Base-by-base conservation (phyloP, 2,888 invertebrate genomes). In the Pyrrhosoma nymphula region DNA sequence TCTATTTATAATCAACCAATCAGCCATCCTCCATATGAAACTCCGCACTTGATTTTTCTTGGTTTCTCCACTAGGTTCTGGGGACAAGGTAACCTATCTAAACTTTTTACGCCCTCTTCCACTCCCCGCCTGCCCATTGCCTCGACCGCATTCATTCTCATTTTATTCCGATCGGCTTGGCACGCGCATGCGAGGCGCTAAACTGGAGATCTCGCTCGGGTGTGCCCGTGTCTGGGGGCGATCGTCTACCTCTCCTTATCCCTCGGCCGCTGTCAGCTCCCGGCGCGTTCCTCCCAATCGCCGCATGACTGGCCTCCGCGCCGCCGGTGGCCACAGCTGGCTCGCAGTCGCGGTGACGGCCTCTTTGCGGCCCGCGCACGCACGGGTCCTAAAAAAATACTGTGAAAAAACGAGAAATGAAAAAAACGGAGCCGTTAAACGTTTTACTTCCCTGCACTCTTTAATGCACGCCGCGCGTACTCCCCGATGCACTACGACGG, bases 401-500 rank as follows among this genome's bases (percentile, higher is more conserved):
- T 60, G 63, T 23, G 26, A 55, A 91, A 60, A 35, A 56, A 90
- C 26, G 56, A 90, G 56, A 14, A n/a, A 60, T 4, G 56, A 90
- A 8, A 47, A 93, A 69, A 63, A 39, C 69, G 63, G 63, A 30
- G 60, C 39, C 69, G 93, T 82, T 82, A 82, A 82, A 82, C 82
- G 82, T 82, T 82, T 82, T 82, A 82, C 82, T 82, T 82, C 82
- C 82, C 35, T 82, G 82, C 82, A 82, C 82, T 82, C 82, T 82
- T 82, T 82, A 82, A 82, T 60, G 60, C 60, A 60, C 20, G 60
- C 60, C 60, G 60, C 60, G 35, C 82, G n/a, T 30, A 14, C 35
- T n/a, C 10, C 82, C 26, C 82, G 82, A 82, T 82, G 82, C 82
- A 82, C 82, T 30, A 35, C 4, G 82, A n/a, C 82, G 82, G 82